These are phyloP conservation scores for Chaitophorus viminalis DNA, from an alignment of 2,888 invertebrate species.

Conservation along the genomic window DNA sequence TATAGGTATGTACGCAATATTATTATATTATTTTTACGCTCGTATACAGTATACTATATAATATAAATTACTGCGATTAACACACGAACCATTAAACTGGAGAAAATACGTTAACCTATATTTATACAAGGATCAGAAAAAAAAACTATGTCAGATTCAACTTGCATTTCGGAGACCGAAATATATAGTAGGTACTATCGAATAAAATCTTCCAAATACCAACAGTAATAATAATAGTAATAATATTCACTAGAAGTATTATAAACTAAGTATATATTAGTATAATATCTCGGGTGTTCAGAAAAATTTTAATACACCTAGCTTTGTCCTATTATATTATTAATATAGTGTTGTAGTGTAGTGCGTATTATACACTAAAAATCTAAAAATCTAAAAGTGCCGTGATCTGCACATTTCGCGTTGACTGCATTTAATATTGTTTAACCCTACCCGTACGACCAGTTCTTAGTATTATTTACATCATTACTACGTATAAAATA, in stretches of 20 bases:
- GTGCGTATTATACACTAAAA: too few species aligned
- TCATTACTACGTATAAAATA: not conserved
- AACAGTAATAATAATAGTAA: not conserved
- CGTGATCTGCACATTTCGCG: not conserved
- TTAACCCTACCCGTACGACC: not conserved
- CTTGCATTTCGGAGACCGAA: constrained; percentile 1
- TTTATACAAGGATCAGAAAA: not conserved
- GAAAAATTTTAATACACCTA: too few species aligned
- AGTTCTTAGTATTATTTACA: not conserved
- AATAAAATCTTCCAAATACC: not conserved
- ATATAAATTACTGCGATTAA: not conserved
- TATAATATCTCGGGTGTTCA: too few species aligned
- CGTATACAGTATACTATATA: not conserved
- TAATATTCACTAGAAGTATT: not conserved
- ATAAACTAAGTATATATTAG: too few species aligned
- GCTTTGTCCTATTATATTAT: too few species aligned
- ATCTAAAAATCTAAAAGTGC: not conserved
- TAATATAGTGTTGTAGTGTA: too few species aligned
- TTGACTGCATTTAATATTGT: not conserved
- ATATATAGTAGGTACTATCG: not conserved
- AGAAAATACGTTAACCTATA: constrained; percentile 43
- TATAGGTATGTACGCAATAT: not conserved
- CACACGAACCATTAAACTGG: constrained; percentile 33
- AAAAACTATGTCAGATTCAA: not conserved
- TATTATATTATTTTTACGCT: not conserved